These are phyloP conservation scores for Oncorhynchus keta DNA, from an alignment of 2,113 vertebrate genomes.

Conservation along the genomic window DNA sequence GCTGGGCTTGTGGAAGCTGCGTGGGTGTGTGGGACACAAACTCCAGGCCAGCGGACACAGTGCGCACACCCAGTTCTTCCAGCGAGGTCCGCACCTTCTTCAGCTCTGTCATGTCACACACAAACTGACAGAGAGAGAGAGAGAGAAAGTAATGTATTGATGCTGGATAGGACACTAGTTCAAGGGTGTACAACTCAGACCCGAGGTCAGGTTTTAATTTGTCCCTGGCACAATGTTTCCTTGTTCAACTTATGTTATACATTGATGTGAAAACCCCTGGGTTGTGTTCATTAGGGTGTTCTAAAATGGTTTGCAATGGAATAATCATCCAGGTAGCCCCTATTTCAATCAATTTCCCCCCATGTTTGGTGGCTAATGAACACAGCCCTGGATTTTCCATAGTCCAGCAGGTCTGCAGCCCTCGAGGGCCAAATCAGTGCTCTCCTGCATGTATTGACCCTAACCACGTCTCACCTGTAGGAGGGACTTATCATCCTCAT, in stretches of 20 bases:
- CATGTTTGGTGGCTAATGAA: no score
- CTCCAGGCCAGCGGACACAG: constrained; percentile 71
- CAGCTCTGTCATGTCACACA: constrained; percentile 74
- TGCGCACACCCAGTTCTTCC: constrained; percentile 71
- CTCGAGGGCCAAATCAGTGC: no score
- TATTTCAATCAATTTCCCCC: no score
- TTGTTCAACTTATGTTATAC: no score
- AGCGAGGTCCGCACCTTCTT: constrained; percentile 72
- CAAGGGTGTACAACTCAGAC: not conserved
- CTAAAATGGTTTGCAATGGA: no score
- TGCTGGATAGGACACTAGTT: not conserved
- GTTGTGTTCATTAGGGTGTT: no score
- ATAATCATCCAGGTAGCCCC: no score
- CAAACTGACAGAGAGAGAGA: constrained; percentile 70
- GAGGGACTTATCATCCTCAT: constrained; percentile 78
- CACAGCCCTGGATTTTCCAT: no score
- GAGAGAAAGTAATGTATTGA: not conserved
- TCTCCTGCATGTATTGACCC: no score
- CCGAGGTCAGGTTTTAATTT: not conserved
- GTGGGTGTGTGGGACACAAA: constrained; percentile 71
- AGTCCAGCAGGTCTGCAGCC: no score
- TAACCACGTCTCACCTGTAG: constrained; percentile 70
- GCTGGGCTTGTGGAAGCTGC: constrained; percentile 67
- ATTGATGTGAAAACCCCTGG: no score
- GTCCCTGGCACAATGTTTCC: no score